A percentile compares a stretch with the other conserved stretches of the same genome.
Conservation (phyloP, 2,113 vertebrate genomes). For the Dinomys branickii region DNA sequence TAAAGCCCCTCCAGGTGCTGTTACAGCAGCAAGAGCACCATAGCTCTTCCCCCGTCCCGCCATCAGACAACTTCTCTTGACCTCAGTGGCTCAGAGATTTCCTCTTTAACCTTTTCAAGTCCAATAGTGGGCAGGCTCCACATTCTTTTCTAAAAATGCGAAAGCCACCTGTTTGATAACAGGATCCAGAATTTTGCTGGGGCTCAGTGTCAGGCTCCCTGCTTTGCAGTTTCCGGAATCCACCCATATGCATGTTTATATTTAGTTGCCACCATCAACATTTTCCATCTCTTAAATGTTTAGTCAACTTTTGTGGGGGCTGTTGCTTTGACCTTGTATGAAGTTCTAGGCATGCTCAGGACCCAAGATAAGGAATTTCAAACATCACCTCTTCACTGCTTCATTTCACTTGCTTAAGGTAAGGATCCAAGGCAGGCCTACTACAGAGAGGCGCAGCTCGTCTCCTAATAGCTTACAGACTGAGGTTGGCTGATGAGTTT, state of each 20-base stretch:
- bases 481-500: neutral
- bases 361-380: conserved; percentile 65
- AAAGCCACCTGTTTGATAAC: conserved; percentile 70
- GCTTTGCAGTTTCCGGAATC: conserved; percentile 69
- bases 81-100: neutral
- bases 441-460: neutral
- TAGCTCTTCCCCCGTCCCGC: neutral
- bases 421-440: neutral
- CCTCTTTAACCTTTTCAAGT: conserved; percentile 61
- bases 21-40: conserved; percentile 3
- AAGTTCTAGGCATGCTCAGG: conserved; percentile 31
- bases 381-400: conserved; percentile 50
- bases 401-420: neutral
- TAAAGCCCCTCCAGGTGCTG: conserved; percentile 37
- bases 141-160: conserved; percentile 77
- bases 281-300: conserved; percentile 76
- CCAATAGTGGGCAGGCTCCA: conserved; percentile 50
- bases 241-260: conserved; percentile 71
- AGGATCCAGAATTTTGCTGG: conserved; percentile 50
- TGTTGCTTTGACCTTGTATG: conserved; percentile 70
- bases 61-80: neutral
- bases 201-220: conserved; percentile 49
- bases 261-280: conserved; percentile 71
- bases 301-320: conserved; percentile 64
- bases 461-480: neutral